A percentile compares a stretch with the other conserved stretches of the same genome.
These are phyloP conservation scores for Strigamia crassipes DNA, from an alignment of 2,888 invertebrate species.

Conservation along the genomic window DNA sequence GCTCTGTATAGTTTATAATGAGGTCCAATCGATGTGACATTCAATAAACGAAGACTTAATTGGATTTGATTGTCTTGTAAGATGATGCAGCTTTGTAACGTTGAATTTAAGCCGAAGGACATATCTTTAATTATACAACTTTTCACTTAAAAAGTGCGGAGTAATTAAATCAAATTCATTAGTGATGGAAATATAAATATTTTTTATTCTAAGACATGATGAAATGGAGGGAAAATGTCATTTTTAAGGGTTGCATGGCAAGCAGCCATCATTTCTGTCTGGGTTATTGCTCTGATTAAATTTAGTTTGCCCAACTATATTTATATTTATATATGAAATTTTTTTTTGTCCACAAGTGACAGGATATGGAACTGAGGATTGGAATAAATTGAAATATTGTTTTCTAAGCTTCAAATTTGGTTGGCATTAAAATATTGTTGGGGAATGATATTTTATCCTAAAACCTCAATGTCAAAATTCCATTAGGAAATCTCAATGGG, in stretches of 20 bases:
- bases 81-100: neutral
- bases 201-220: too few species aligned
- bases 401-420: neutral
- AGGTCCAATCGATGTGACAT: neutral
- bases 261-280: neutral
- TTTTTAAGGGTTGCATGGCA: neutral
- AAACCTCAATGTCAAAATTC: neutral
- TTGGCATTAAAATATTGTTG: neutral
- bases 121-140: neutral
- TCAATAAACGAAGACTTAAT: conserved; percentile 6
- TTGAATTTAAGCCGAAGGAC: neutral
- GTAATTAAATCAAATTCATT: too few species aligned
- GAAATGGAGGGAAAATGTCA: too few species aligned
- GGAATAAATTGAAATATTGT: too few species aligned
- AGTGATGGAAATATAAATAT: too few species aligned
- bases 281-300: neutral
- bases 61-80: conserved; percentile 2
- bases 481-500: neutral
- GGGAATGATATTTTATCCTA: neutral
- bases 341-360: neutral
- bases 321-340: neutral
- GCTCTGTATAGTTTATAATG: neutral
- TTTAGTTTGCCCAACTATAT: neutral
- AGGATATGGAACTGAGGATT: neutral
- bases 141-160: neutral